Evolutionary conservation across 1,140 invertebrate species (phyloP).

Genomic region (Drosophila sp.): DNA sequence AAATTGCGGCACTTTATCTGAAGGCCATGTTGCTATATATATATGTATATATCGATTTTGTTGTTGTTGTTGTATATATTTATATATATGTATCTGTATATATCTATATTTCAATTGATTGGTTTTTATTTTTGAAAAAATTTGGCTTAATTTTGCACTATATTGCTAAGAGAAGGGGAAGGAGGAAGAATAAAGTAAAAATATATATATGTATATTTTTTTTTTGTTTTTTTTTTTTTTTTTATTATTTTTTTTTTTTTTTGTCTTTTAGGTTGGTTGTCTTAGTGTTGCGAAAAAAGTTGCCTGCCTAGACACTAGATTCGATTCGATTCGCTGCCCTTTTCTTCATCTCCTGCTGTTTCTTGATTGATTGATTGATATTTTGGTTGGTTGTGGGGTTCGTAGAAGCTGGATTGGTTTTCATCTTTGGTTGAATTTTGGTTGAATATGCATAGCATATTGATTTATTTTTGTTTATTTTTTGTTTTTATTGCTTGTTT

Average conservation of each 20-base stretch:
- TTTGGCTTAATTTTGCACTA: conserved; percentile 77
- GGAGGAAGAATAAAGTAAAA: conserved; percentile 82
- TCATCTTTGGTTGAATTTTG: conserved; percentile 28
- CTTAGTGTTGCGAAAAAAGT: conserved; percentile 21
- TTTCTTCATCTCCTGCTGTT: conserved; percentile 41
- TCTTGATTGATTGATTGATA: conserved; percentile 5
- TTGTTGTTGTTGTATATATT: too few species aligned
- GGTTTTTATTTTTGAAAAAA: conserved; percentile 73
- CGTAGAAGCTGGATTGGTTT: conserved; percentile 5
- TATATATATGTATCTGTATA: conserved; percentile 8
- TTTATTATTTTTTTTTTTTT: conserved; percentile 52
- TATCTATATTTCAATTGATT: conserved; percentile 31
- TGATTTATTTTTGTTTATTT: too few species aligned
- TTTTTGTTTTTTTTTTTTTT: conserved; percentile 40
- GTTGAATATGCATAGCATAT: conserved; percentile 5
- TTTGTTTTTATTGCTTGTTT: conserved; percentile 11
- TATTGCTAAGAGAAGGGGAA: conserved; percentile 82
- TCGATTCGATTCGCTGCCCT: conserved; percentile 29
- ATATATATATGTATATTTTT: conserved; percentile 79
- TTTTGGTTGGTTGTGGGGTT: neutral
- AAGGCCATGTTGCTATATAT: conserved; percentile 43
- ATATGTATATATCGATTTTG: conserved; percentile 13
- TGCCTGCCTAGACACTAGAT: conserved; percentile 19
- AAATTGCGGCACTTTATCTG: conserved; percentile 33
- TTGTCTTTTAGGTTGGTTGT: conserved; percentile 22